phyloP scores from a whole-genome alignment of 1,140 invertebrate genomes.

The Cylas formicarius region DNA sequence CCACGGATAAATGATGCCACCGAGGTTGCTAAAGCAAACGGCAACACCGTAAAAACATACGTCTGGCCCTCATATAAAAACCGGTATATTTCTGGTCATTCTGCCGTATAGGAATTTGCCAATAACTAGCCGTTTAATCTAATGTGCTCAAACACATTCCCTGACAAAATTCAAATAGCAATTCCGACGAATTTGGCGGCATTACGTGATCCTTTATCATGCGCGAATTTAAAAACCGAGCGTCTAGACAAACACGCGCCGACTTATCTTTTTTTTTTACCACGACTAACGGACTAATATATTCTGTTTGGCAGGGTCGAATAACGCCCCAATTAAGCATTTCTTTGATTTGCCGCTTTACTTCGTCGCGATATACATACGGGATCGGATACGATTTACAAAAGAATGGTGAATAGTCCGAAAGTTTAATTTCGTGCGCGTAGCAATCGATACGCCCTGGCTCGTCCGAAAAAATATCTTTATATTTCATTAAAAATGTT shows the following conservation, averaged over 20 bases:
- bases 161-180: constrained; percentile 1
- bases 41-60: constrained; percentile 5
- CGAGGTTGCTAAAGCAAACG: not conserved
- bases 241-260: constrained; percentile 28
- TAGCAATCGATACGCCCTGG: constrained; percentile 23
- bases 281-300: constrained; percentile 1
- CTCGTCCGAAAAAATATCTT: constrained; percentile 13
- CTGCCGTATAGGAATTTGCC: constrained; percentile 18
- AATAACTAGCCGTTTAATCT: not conserved
- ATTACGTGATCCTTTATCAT: constrained; percentile 25
- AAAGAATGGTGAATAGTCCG: constrained; percentile 19
- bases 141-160: not conserved
- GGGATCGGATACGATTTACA: constrained; percentile 31
- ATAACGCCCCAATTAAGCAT: constrained; percentile 19
- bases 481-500: not conserved
- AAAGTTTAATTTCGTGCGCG: constrained; percentile 28
- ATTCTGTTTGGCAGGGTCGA: not conserved
- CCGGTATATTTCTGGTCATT: constrained; percentile 5
- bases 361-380: constrained; percentile 23
- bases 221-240: constrained; percentile 20
- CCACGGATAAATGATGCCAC: no score
- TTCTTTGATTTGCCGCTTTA: constrained; percentile 22
- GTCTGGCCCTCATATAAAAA: constrained; percentile 3
- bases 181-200: constrained; percentile 12
- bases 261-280: constrained; percentile 3